Percentiles rank a stretch among this genome's conserved stretches.
These are phyloP conservation scores for Panopea generosa DNA, from an alignment of 2,888 invertebrate species.

Conservation along the genomic window DNA sequence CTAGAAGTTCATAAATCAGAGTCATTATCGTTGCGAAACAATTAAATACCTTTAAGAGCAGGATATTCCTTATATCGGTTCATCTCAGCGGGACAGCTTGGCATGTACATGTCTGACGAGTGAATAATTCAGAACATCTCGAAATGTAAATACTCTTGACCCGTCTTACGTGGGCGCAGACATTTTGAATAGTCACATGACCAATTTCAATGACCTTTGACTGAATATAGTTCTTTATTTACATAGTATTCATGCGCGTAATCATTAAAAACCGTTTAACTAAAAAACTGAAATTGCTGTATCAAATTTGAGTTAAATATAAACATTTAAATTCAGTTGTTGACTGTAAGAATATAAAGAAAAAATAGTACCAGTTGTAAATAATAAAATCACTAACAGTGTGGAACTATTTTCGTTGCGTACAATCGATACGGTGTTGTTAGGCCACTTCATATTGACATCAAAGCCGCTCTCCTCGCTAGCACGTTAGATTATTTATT, in stretches of 20 bases:
- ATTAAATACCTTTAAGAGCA: conserved; percentile 65
- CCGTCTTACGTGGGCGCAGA: conserved; percentile 42
- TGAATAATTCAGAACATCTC: background rate
- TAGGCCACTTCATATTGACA: conserved; percentile 65
- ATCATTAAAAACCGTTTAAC: no score
- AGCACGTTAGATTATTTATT: conserved; percentile 72
- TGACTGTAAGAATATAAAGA: no score
- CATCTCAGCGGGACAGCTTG: conserved; percentile 21
- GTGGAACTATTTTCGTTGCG: conserved; percentile 46
- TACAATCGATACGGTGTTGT: conserved; percentile 28
- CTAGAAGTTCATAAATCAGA: no score
- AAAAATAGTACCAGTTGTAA: no score
- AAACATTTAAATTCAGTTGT: no score
- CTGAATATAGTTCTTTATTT: conserved; percentile 65
- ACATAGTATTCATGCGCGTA: conserved; percentile 53
- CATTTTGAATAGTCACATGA: conserved; percentile 72
- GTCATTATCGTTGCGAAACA: no score
- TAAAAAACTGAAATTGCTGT: no score
- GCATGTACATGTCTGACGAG: background rate
- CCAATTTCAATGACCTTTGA: conserved; percentile 61
- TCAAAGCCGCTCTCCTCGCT: conserved; percentile 67
- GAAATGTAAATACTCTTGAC: no score
- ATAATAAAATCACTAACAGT: no score
- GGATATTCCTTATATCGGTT: conserved; percentile 62
- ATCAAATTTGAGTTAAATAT: no score